These are phyloP conservation scores for Poecilia wingei DNA, from an alignment of 2,797 vertebrate genomes.

Conservation along the genomic window DNA sequence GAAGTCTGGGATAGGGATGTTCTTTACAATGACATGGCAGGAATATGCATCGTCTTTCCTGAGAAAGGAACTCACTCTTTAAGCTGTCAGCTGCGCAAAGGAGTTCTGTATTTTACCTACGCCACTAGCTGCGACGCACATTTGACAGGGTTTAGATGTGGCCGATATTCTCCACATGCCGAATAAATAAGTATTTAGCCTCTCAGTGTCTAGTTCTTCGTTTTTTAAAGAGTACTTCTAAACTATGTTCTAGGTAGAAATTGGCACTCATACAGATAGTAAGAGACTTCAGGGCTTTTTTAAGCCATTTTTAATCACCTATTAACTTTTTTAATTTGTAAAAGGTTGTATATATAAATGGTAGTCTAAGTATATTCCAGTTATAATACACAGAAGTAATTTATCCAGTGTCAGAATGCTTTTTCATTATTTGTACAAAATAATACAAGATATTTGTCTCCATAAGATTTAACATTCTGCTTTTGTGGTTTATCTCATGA, in stretches of 20 bases:
- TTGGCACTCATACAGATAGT: neutral
- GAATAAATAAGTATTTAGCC: conserved; percentile 36
- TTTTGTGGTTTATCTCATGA: no score
- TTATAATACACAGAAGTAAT: neutral
- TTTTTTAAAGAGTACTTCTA: neutral
- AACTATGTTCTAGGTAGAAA: neutral
- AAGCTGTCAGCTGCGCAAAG: conserved; percentile 81
- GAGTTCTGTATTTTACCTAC: conserved; percentile 81
- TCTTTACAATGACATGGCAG: conserved; percentile 83
- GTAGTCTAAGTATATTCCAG: neutral
- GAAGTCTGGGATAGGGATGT: conserved; percentile 90
- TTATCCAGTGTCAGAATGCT: neutral
- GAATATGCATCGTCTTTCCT: conserved; percentile 76
- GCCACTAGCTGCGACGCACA: conserved; percentile 76
- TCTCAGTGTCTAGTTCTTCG: neutral
- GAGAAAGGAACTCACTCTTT: conserved; percentile 75
- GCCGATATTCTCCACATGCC: conserved; percentile 78
- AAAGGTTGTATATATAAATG: neutral
- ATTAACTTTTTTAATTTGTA: neutral
- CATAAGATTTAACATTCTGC: neutral
- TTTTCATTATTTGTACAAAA: neutral
- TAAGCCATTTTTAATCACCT: neutral
- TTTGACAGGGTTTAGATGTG: conserved; percentile 81
- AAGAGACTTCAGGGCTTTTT: neutral
- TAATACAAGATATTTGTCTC: neutral